Evolutionary conservation across 35 echinoderm and acorn worm species (phyloP).

Genomic region (Hemicentrotus pulcherrimus): DNA sequence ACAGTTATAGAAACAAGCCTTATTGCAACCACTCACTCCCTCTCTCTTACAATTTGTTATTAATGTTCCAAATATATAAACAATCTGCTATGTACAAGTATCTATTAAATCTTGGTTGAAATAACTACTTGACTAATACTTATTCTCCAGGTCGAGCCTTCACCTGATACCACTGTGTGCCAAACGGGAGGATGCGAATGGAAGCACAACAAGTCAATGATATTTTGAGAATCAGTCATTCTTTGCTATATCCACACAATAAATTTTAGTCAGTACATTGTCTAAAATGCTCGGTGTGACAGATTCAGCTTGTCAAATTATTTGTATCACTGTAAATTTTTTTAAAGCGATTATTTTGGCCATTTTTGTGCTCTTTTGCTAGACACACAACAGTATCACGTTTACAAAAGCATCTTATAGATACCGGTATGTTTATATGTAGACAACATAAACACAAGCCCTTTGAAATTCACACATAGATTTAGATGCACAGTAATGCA

Average conservation of each 20-base stretch:
- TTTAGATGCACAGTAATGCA: not conserved
- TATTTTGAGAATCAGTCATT: not conserved
- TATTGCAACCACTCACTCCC: not conserved
- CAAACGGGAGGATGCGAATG: not conserved
- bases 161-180: not conserved
- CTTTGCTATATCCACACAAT: not conserved
- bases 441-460: not conserved
- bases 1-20: not conserved
- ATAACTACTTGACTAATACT: not conserved
- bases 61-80: slow-evolving; percentile 7
- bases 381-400: not conserved
- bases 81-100: slow-evolving; percentile 3
- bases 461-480: not conserved
- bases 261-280: too few relatives aligned
- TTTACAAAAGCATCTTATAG: not conserved
- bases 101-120: not conserved
- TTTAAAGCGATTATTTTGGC: not conserved
- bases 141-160: not conserved
- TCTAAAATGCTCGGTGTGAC: too few relatives aligned
- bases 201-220: not conserved
- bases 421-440: not conserved
- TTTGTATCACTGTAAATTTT: too few relatives aligned
- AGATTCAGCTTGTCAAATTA: too few relatives aligned
- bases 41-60: not conserved
- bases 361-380: not conserved